These are phyloP conservation scores for Anthonomus grandis DNA, from an alignment of 1,140 invertebrate genomes.

Conservation along the genomic window DNA sequence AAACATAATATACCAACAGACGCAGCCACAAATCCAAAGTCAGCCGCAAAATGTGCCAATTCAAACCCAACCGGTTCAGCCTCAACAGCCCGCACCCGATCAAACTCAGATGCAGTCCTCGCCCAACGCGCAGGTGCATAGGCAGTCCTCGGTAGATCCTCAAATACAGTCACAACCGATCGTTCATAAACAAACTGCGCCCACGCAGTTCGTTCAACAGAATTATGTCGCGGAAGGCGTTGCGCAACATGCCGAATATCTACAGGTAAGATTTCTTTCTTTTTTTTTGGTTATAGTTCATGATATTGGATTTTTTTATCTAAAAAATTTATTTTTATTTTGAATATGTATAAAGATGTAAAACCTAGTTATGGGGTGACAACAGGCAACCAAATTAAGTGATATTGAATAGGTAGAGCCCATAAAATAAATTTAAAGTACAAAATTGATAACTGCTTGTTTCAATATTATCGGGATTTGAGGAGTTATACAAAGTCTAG, in stretches of 20 bases:
- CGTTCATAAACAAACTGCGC: constrained; percentile 34
- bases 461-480: too few species aligned
- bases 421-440: too few species aligned
- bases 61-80: constrained; percentile 28
- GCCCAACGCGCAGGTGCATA: constrained; percentile 34
- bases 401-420: too few species aligned
- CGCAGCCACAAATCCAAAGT: constrained; percentile 40
- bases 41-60: constrained; percentile 42
- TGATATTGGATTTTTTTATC: not conserved
- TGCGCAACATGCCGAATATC: constrained; percentile 39
- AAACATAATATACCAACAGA: constrained; percentile 31
- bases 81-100: constrained; percentile 40
- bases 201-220: constrained; percentile 40
- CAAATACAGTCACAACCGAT: constrained; percentile 40
- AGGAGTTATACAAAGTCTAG: too few species aligned
- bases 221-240: constrained; percentile 35
- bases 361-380: too few species aligned
- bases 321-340: too few species aligned
- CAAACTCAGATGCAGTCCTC: constrained; percentile 37
- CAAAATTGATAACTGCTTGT: too few species aligned
- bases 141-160: constrained; percentile 40
- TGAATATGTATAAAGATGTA: too few species aligned
- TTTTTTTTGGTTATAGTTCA: not conserved
- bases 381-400: too few species aligned
- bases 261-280: constrained; percentile 27